phyloP scores from a whole-genome alignment of 2,797 vertebrate species.

The Paguma larvata region DNA sequence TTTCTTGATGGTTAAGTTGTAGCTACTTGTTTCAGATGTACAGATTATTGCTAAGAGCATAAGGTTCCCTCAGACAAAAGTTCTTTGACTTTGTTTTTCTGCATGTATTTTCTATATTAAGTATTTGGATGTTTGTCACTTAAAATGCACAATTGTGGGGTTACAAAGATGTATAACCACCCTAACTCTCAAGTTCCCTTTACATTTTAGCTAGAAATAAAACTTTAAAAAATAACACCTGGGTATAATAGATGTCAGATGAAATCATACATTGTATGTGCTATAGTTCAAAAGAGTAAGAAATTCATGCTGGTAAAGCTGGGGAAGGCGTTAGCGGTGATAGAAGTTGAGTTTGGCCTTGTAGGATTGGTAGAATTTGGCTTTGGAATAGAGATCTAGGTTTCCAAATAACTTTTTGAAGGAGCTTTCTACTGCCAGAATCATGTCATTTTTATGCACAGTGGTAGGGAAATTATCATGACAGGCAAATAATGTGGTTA shows the following conservation, averaged over 20 bases:
- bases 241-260: background rate
- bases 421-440: background rate
- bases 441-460: background rate
- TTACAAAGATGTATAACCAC: background rate
- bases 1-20: background rate
- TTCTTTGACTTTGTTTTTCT: background rate
- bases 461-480: background rate
- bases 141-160: background rate
- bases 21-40: background rate
- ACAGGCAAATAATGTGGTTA: background rate
- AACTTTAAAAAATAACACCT: background rate
- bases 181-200: background rate
- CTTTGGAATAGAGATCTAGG: background rate
- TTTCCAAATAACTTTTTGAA: background rate
- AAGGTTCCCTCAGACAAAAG: background rate
- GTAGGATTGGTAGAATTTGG: background rate
- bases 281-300: background rate
- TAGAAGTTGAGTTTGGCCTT: background rate
- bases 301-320: background rate
- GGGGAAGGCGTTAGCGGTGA: background rate
- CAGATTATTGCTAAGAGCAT: background rate
- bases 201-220: background rate
- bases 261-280: background rate
- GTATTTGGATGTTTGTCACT: background rate
- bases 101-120: background rate